Base-by-base conservation (phyloP, 2,888 invertebrate species). In the Thumatha senex region DNA sequence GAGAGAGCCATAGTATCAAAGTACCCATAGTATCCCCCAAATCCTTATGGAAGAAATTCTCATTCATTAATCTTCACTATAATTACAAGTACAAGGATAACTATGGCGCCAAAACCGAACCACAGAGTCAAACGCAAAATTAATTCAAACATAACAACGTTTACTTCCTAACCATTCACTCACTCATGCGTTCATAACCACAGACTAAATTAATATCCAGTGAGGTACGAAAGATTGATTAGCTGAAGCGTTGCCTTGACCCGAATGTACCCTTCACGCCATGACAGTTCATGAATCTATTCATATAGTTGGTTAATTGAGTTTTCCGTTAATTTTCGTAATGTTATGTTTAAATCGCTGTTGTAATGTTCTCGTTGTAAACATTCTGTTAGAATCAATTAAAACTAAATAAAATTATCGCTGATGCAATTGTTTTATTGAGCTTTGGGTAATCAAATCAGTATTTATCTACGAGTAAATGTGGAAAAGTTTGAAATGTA, bases 171-270 rank as follows among this genome's bases (percentile, higher is more conserved):
- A 40, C 7, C 40, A 15, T 13, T 44, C 50, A 41, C 14, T 46
- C 46, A 43, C 43, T 51, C 51, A 51, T 47, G 34, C 51, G 35
- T 43, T 47, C 46, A 47, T 29, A 41, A 50, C 54, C 51, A 50
- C 55, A 51, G 54, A 48, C 42, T 48, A 48, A 65, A 63, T 59
- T 46, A 55, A 58, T 54, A 51, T 55, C 48, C 38, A 61, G 33
- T 43, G 47, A 51, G 51, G 50, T 46, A 51, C 35, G 36, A 53
- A 47, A 54, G 55, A 68, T 66, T 70, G 70, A 68, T 70, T 63
- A 62, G 61, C 35, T 24, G 34, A 30, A 54, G 18, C 30, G 36
- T 48, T 39, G 46, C 69, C 70, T 67, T 70, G 71, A 67, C 67
- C 69, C 29, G 35, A 40, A 51, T 51, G 34, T 39, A 18, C 47